These are phyloP conservation scores for Mactromeris polynyma DNA, from an alignment of 2,888 invertebrate genomes.

Conservation along the genomic window DNA sequence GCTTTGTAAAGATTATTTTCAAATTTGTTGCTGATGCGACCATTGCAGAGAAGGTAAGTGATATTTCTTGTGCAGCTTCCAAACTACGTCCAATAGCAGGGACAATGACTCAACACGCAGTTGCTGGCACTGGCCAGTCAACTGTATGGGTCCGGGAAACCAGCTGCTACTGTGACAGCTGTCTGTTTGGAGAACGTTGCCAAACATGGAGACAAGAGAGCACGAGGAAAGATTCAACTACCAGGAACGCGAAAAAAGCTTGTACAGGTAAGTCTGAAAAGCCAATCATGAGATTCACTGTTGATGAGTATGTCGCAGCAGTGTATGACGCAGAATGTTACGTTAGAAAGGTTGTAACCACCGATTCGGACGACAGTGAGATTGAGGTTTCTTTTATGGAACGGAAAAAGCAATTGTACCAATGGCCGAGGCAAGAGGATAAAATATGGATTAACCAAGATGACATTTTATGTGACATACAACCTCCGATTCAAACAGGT, in stretches of 20 bases:
- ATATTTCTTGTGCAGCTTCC: not conserved
- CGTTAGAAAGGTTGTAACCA: not conserved
- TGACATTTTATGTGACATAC: not conserved
- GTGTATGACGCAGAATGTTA: too few species aligned
- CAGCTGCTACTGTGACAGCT: too few species aligned
- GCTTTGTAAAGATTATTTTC: not conserved
- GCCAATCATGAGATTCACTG: too few species aligned
- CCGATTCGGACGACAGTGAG: not conserved
- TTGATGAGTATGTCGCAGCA: too few species aligned
- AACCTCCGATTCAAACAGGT: not conserved
- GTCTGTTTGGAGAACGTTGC: too few species aligned
- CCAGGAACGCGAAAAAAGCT: too few species aligned
- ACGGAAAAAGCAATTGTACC: conserved; percentile 4
- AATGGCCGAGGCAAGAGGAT: conserved; percentile 27
- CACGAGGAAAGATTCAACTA: too few species aligned
- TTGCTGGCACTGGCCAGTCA: conserved; percentile 2
- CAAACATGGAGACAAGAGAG: too few species aligned
- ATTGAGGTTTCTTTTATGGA: conserved; percentile 33
- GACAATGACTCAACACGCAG: conserved; percentile 22
- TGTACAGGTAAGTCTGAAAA: too few species aligned
- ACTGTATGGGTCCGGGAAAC: conserved; percentile 17
- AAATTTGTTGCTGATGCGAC: not conserved
- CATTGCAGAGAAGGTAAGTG: not conserved
- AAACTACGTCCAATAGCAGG: not conserved
- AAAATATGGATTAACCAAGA: not conserved